Evolutionary conservation across 2,888 invertebrate genomes (phyloP).

Genomic region (Drosophila falleni): DNA sequence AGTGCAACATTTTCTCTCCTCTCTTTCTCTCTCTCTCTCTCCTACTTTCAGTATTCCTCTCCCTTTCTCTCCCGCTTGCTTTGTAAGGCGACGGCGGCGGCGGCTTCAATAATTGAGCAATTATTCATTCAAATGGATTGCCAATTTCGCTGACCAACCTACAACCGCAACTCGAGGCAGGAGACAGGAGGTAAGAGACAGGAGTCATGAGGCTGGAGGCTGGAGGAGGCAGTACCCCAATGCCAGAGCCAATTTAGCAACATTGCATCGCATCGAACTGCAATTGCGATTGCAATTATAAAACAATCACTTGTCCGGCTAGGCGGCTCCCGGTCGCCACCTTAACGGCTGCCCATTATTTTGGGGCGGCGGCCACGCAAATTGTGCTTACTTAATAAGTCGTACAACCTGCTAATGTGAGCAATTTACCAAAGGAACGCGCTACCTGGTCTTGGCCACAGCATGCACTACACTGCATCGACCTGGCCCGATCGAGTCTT

Average conservation of each 20-base stretch:
- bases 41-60: not conserved
- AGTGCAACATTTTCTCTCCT: constrained; percentile 39
- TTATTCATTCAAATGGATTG: constrained; percentile 85
- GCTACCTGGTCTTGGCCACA: constrained; percentile 37
- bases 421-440: constrained; percentile 84
- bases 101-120: constrained; percentile 83
- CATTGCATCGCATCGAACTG: constrained; percentile 54
- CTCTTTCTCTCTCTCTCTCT: not conserved
- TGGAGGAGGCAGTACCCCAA: constrained; percentile 4
- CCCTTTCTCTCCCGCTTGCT: constrained; percentile 14
- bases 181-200: not conserved
- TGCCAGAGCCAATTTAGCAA: constrained; percentile 69
- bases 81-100: constrained; percentile 63
- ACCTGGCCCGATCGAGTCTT: constrained; percentile 10
- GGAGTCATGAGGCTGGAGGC: constrained; percentile 3
- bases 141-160: constrained; percentile 81
- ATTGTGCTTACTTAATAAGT: constrained; percentile 85
- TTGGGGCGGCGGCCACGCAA: constrained; percentile 84
- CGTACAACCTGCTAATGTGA: constrained; percentile 85
- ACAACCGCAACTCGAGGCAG: constrained; percentile 26
- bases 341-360: constrained; percentile 76
- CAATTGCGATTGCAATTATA: constrained; percentile 85
- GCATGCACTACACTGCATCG: constrained; percentile 3
- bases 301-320: constrained; percentile 82
- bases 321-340: constrained; percentile 77